phyloP scores from a whole-genome alignment of 2,113 vertebrate species.

The Isichthys henryi region DNA sequence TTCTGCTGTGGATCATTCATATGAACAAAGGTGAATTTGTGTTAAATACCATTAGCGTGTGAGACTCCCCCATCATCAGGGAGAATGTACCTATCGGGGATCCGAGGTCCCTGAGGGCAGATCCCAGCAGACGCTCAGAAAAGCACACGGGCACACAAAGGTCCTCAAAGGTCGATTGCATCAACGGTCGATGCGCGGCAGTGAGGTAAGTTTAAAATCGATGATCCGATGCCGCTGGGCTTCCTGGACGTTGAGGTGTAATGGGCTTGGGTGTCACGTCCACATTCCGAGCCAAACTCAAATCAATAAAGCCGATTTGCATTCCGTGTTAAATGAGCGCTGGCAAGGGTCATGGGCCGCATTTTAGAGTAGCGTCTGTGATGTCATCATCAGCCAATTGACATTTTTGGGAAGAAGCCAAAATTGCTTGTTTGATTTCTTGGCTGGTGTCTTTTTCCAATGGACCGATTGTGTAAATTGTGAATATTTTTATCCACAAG shows the following conservation, averaged over 20 bases:
- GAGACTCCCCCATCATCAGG: neutral
- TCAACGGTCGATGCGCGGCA: neutral
- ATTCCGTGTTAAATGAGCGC: neutral
- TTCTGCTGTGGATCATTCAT: neutral
- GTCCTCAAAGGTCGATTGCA: constrained; percentile 4
- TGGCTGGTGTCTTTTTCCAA: neutral
- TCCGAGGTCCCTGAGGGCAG: neutral
- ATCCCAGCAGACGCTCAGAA: neutral
- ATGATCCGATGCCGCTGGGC: neutral
- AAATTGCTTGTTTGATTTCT: neutral
- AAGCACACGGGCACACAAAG: neutral
- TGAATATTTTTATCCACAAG: neutral
- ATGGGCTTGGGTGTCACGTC: neutral
- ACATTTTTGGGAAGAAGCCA: neutral
- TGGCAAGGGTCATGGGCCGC: neutral
- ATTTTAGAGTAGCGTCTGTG: neutral
- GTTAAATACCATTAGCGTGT: neutral
- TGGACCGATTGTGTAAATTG: neutral
- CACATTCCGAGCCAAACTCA: neutral
- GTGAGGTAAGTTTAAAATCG: constrained; percentile 1
- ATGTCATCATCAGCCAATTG: neutral
- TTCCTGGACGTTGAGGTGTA: neutral
- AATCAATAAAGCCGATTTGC: constrained; percentile 11
- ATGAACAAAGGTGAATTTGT: neutral
- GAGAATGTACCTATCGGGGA: neutral